A percentile compares a stretch with the other conserved stretches of the same genome.
Conservation (phyloP, 2,113 vertebrate species). For the Pachycephala philippinensis region DNA sequence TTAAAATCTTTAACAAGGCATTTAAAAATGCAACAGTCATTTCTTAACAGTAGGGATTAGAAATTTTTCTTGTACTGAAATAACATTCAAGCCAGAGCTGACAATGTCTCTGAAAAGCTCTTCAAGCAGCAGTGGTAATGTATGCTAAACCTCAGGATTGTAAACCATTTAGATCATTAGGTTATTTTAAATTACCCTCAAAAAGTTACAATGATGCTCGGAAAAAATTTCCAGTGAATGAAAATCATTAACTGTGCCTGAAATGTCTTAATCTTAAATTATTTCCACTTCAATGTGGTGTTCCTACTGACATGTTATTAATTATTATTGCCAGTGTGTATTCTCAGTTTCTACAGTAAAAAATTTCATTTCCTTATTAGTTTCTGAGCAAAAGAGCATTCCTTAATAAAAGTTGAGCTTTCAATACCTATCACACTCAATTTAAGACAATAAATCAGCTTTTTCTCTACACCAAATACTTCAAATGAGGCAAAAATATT, state of each 20-base stretch:
- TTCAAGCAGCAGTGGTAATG: not conserved
- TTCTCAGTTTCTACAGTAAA: not conserved
- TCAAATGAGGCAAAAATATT: not conserved
- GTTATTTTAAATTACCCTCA: not conserved
- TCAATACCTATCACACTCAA: not conserved
- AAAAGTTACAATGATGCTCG: not conserved
- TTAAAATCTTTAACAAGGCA: not conserved
- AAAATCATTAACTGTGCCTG: not conserved
- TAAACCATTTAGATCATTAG: not conserved
- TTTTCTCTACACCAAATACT: not conserved
- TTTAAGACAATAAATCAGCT: not conserved
- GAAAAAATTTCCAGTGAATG: not conserved
- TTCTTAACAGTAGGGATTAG: not conserved
- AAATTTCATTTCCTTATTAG: not conserved
- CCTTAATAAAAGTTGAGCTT: not conserved
- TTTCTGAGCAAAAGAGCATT: not conserved
- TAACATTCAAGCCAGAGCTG: not conserved
- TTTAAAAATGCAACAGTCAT: slow-evolving; percentile 4
- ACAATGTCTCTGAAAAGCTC: not conserved
- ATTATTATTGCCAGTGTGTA: not conserved
- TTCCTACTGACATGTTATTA: not conserved
- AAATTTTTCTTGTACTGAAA: not conserved
- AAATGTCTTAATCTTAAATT: not conserved
- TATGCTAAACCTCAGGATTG: not conserved
- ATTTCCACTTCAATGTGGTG: not conserved